Percentiles rank a stretch among this genome's conserved stretches.
These are phyloP conservation scores for Panzeria rudis DNA, from an alignment of 2,888 invertebrate species.

Conservation along the genomic window DNA sequence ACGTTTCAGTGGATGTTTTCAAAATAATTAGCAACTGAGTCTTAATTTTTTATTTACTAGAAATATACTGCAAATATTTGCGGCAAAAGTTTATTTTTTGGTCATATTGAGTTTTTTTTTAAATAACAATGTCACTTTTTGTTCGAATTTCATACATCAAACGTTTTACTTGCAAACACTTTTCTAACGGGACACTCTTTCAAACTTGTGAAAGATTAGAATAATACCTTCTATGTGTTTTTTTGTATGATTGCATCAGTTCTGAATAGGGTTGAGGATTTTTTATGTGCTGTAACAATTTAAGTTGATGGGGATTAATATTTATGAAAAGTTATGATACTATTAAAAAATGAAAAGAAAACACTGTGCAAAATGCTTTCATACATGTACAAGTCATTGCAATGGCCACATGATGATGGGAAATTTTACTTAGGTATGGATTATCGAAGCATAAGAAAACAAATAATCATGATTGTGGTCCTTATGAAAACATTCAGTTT, in stretches of 20 bases:
- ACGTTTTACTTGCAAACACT: no score
- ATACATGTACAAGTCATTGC: neutral
- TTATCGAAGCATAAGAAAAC: neutral
- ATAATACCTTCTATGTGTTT: neutral
- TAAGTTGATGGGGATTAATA: slow-evolving; percentile 59
- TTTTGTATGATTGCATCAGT: neutral
- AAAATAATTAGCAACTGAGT: no score
- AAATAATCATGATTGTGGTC: neutral
- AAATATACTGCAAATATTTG: no score
- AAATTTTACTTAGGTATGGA: neutral
- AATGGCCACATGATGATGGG: neutral
- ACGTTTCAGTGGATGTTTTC: no score
- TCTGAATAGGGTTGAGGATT: slow-evolving; percentile 12
- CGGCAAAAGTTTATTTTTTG: no score
- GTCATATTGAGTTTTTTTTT: no score
- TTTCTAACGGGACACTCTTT: neutral
- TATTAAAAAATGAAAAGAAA: neutral
- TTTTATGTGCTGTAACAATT: slow-evolving; percentile 33
- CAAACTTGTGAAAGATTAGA: neutral
- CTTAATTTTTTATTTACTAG: no score
- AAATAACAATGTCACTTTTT: no score
- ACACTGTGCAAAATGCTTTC: neutral
- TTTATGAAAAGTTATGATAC: slow-evolving; percentile 60
- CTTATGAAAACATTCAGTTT: neutral
- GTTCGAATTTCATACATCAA: no score